phyloP scores from a whole-genome alignment of 2,888 invertebrate genomes.

The Blomia tropicalis region DNA sequence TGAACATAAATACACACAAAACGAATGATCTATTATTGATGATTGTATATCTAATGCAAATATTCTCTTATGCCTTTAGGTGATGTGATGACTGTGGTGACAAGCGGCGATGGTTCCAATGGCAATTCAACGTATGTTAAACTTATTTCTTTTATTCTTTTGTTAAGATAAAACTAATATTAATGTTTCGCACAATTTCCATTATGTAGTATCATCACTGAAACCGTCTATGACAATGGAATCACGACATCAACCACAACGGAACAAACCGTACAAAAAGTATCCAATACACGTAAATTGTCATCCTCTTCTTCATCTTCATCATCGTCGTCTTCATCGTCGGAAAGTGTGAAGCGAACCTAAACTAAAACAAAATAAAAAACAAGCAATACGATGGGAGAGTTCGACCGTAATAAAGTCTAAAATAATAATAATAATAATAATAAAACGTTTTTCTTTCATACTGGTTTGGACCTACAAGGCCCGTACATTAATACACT shows the following conservation, averaged over 20 bases:
- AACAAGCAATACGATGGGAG: too few relatives aligned
- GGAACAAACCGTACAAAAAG: constrained; percentile 17
- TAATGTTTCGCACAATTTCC: too few relatives aligned
- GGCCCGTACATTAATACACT: too few relatives aligned
- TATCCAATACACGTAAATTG: neutral
- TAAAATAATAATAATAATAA: too few relatives aligned
- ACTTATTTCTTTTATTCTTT: too few relatives aligned
- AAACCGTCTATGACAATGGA: constrained; percentile 20
- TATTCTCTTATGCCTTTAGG: neutral
- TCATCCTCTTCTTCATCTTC: neutral
- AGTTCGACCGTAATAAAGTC: too few relatives aligned
- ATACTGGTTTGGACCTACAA: too few relatives aligned
- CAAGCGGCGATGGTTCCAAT: neutral
- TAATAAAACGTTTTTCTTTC: too few relatives aligned
- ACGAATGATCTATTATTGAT: neutral
- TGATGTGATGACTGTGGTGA: neutral
- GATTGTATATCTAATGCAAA: neutral
- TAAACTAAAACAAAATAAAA: too few relatives aligned
- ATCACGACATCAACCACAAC: constrained; percentile 16
- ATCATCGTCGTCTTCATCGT: neutral
- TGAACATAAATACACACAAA: neutral
- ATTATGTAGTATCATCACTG: constrained; percentile 10
- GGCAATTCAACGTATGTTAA: neutral
- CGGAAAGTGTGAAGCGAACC: neutral
- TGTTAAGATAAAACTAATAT: too few relatives aligned